Evolutionary conservation across 2,797 vertebrate species (phyloP), one percentile per base, ranked within the genome.

Genomic region (Falco biarmicus): DNA sequence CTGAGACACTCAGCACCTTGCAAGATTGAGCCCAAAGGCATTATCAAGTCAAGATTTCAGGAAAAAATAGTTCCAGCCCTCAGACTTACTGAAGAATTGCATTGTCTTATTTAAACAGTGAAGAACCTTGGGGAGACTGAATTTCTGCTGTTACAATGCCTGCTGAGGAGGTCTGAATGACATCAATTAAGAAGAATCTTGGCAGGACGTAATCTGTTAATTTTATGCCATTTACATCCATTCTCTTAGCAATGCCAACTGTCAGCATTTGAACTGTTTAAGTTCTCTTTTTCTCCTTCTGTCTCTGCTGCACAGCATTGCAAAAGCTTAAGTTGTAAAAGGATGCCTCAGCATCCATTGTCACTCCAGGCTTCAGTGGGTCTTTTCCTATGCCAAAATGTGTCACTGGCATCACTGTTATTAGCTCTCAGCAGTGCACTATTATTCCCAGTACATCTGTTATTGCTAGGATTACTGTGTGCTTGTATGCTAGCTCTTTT

Each of bases 171-270:
- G 26, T 45, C 39, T 73, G 82, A 90, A 89, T 92, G 90, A 76
- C 95, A 97, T 87, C 95, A 92, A 91, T 87, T 92, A 93, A 83
- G 89, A 76, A 66, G 78, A 87, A 95, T 92, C 79, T 96, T 97
- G 95, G 97, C 95, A 96, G 91, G 71, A 81, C 2, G 1, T 65
- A 63, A 92, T 81, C 91, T 92, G 96, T 87, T 95, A 93, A 96
- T 97, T 97, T 93, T 86, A 69, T 96, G 90, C 91, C 93, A 64
- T 91, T 96, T 94, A n/a, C 93, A 89, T 86, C 81, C 90, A 84
- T 75, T 92, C 78, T 94, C 81, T 48, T n/a, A 89, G 91, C 92
- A 78, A 66, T 86, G 95, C 95, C 95, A 95, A 85, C 90, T 97
- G 91, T 85, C 96, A 96, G 84, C 75, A 81, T 74, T 92, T 75